phyloP scores from a whole-genome alignment of 2,888 invertebrate genomes.

The Lycia hirtaria region DNA sequence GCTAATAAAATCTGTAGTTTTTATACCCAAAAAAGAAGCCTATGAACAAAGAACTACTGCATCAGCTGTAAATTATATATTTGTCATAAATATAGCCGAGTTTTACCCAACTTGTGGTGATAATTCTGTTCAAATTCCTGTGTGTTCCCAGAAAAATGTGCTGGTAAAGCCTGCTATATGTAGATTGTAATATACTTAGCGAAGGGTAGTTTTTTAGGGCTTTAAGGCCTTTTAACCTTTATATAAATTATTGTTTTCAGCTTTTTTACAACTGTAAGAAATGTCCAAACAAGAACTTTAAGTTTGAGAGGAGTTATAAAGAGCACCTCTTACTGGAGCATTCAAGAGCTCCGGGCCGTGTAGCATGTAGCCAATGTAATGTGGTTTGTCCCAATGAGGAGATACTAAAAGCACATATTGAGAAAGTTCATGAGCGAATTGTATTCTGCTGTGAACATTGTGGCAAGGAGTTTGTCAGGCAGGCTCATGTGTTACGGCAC shows the following conservation, averaged over 20 bases:
- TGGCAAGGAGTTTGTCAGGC: constrained; percentile 89
- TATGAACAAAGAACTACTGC: no score
- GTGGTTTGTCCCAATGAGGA: constrained; percentile 87
- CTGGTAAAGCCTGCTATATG: no score
- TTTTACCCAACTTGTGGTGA: no score
- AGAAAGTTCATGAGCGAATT: constrained; percentile 83
- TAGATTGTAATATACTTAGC: no score
- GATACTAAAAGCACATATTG: constrained; percentile 88
- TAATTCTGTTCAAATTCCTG: no score
- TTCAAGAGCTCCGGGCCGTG: constrained; percentile 84
- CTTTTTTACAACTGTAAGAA: constrained; percentile 69
- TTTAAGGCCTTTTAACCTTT: no score
- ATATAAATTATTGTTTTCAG: constrained; percentile 19
- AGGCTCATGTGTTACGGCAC: constrained; percentile 90
- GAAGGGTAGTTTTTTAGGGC: no score
- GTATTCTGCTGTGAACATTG: constrained; percentile 88
- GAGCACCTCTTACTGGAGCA: constrained; percentile 90
- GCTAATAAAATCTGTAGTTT: no score
- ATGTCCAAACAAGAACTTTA: constrained; percentile 89
- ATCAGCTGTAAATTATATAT: no score
- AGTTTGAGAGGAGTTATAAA: constrained; percentile 87
- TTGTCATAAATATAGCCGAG: no score
- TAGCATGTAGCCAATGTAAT: constrained; percentile 88
- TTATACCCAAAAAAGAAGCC: no score
- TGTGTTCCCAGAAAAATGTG: no score